Conservation (phyloP, 2,797 vertebrate genomes). For the Cirrhinus molitorella region DNA sequence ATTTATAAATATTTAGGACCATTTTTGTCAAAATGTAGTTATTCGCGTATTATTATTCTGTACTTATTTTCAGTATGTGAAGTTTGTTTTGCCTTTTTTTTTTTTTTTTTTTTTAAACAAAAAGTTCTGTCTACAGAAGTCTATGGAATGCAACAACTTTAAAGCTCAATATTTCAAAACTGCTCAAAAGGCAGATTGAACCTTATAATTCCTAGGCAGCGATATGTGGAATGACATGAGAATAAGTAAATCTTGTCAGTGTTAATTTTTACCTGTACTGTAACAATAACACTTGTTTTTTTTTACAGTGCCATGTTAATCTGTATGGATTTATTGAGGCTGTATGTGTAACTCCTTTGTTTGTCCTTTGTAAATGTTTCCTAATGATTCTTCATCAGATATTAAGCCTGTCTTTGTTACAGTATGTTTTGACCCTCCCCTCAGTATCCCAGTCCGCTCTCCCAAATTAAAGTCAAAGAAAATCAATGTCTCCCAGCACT, state of each 20-base stretch:
- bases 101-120: too few species aligned
- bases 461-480: constrained; percentile 45
- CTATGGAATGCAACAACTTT: too few species aligned
- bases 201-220: too few species aligned
- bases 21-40: too few species aligned
- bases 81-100: too few species aligned
- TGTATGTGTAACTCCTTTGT: constrained; percentile 2
- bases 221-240: background rate
- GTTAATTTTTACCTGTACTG: background rate
- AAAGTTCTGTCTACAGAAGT: too few species aligned
- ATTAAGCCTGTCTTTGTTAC: constrained; percentile 13
- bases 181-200: too few species aligned
- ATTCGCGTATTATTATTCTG: too few species aligned
- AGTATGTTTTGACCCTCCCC: background rate
- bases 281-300: background rate
- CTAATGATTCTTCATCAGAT: background rate
- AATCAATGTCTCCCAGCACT: constrained; percentile 47
- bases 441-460: constrained; percentile 15
- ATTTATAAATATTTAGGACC: too few species aligned
- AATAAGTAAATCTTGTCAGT: too few species aligned
- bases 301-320: background rate
- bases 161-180: too few species aligned
- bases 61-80: too few species aligned
- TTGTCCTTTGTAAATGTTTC: background rate
- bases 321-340: background rate